Evolutionary conservation across 2,797 vertebrate species (phyloP).

Genomic region (Rhyacichthys aspro): DNA sequence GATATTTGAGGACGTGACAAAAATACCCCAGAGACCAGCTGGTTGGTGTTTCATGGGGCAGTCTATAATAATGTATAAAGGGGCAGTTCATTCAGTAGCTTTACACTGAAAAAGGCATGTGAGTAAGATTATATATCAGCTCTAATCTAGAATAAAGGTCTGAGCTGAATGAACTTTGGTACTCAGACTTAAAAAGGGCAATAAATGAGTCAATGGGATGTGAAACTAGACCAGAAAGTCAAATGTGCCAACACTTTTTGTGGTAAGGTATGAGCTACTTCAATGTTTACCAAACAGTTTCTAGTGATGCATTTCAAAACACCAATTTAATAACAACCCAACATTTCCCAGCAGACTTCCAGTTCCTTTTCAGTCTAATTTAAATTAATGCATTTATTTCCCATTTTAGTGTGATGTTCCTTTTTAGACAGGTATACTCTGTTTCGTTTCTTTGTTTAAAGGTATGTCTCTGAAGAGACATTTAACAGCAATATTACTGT

Average conservation of each 20-base stretch:
- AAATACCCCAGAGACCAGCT: conserved; percentile 73
- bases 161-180: conserved; percentile 45
- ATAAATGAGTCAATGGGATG: conserved; percentile 32
- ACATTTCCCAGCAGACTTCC: background rate
- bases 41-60: conserved; percentile 21
- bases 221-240: conserved; percentile 17
- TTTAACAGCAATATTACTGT: too few relatives aligned
- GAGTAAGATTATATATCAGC: background rate
- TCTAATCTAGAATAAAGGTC: conserved; percentile 22
- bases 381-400: background rate
- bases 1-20: conserved; percentile 73
- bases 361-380: background rate
- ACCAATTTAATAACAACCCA: background rate
- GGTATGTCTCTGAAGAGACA: too few relatives aligned
- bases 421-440: background rate
- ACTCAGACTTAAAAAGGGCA: background rate
- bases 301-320: background rate
- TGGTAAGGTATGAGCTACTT: background rate
- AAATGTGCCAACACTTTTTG: background rate
- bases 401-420: background rate
- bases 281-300: background rate
- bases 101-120: conserved; percentile 12
- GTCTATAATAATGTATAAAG: conserved; percentile 1
- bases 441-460: too few relatives aligned
- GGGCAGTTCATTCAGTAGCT: conserved; percentile 31